phyloP scores from a whole-genome alignment of 2,113 vertebrate genomes.

The Paramisgurnus dabryanus region DNA sequence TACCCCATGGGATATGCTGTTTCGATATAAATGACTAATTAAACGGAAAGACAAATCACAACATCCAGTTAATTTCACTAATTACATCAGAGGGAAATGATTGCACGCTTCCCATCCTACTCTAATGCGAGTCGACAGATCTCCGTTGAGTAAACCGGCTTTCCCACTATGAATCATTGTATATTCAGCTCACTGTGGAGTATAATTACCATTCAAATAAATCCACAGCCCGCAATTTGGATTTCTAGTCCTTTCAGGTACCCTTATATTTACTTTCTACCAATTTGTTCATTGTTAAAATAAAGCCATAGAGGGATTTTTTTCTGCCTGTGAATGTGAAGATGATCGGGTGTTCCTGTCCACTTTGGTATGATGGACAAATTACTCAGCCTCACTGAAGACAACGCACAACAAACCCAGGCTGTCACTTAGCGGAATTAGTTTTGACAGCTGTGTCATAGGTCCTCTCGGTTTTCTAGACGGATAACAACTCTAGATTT shows the following conservation, averaged over 20 bases:
- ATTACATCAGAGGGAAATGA: slow-evolving; percentile 36
- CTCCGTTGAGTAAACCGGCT: slow-evolving; percentile 16
- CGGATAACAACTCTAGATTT: slow-evolving; percentile 39
- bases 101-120: slow-evolving; percentile 13
- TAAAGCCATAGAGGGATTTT: background rate
- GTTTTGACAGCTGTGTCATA: slow-evolving; percentile 42
- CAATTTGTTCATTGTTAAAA: background rate
- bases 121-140: slow-evolving; percentile 10
- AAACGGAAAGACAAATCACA: slow-evolving; percentile 41
- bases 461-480: slow-evolving; percentile 14
- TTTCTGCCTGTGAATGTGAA: background rate
- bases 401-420: slow-evolving; percentile 18
- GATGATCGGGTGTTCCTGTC: background rate
- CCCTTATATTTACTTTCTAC: background rate
- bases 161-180: background rate
- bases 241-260: background rate
- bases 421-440: slow-evolving; percentile 46
- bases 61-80: slow-evolving; percentile 46
- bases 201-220: slow-evolving; percentile 15
- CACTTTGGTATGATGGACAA: background rate
- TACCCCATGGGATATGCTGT: background rate
- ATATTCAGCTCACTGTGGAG: slow-evolving; percentile 16
- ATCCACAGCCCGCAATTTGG: background rate
- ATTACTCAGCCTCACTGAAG: background rate
- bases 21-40: slow-evolving; percentile 43